A percentile compares a stretch with the other conserved stretches of the same genome.
phyloP scores from a whole-genome alignment of 2,113 vertebrate genomes.

The Cyprinodon brontotheroides region DNA sequence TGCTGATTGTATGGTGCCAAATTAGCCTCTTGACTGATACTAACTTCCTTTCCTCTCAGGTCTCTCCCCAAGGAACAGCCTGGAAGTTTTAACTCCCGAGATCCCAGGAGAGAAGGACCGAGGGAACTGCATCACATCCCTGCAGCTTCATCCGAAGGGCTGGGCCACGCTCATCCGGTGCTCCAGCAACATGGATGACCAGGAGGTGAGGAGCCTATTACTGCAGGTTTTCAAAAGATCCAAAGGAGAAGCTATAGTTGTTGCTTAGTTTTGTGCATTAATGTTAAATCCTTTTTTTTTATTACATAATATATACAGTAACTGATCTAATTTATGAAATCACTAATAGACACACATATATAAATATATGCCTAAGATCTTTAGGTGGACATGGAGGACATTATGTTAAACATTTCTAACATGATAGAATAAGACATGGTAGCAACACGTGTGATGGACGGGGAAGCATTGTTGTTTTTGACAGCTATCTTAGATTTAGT shows the following conservation, averaged over 20 bases:
- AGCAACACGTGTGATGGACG: no score
- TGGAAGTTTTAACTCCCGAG: constrained; percentile 96
- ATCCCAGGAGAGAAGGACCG: constrained; percentile 94
- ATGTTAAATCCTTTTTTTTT: no score
- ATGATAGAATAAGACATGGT: no score
- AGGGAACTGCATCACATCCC: constrained; percentile 97
- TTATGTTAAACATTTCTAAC: no score
- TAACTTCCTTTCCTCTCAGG: constrained; percentile 69
- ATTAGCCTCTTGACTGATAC: not conserved
- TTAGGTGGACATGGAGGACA: no score
- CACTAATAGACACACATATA: no score
- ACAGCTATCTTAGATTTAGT: no score
- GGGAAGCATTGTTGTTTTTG: no score
- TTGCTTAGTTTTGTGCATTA: no score
- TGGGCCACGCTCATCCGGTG: constrained; percentile 96
- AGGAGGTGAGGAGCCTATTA: constrained; percentile 84
- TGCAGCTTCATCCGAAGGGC: constrained; percentile 97
- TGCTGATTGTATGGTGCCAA: not conserved
- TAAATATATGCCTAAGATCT: no score
- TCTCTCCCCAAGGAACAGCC: constrained; percentile 92
- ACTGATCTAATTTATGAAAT: no score
- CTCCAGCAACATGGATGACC: constrained; percentile 97
- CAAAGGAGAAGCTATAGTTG: not conserved
- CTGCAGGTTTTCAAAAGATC: not conserved
- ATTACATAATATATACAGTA: no score